Evolutionary conservation across 1,140 invertebrate genomes (phyloP), one percentile per base, ranked within the genome.

Genomic region (Drosophila grimshawi): DNA sequence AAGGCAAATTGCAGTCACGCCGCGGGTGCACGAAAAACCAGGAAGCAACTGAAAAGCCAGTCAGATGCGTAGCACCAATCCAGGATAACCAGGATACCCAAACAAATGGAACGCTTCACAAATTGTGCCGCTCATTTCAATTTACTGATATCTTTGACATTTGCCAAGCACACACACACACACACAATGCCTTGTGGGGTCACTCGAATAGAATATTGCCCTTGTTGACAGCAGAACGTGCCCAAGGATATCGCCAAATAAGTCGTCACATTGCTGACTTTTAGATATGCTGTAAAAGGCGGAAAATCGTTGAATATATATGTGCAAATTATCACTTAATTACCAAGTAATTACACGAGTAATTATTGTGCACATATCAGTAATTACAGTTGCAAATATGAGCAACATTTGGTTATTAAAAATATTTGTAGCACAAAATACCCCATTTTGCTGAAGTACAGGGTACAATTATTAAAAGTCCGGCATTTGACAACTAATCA

Each of bases 1-100:
- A 78, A 78, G 80, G 83, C 83, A 89, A 86, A 86, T 83, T 89
- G 85, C 80, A 83, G 71, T 65, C 73, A 45, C 85, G 39, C 85
- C 53, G 73, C 83, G 77, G 85, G 83, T 72, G 73, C 49, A 68
- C 53, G 37, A 55, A 64, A 72, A 73, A 57, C 68, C 60, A 69
- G 64, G 66, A 76, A 65, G 33, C 53, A 51, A 37, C 61, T 64
- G 61, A 78, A 46, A 68, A 55, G 48, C 39, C 49, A 35, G 11
- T 37, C 39, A 41, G 45, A 76, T 64, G 62, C 80, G 69, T 49
- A 82, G 71, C 59, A 80, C 43, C 55, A 56, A 52, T 33, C 45
- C 68, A 69, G 57, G 61, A 82, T 64, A 75, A 69, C 51, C 55
- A 56, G 33, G 27, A 19, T 4, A 52, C 35, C 53, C 30, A 46